Evolutionary conservation across 1,140 invertebrate species (phyloP), one percentile per base, ranked within the genome.

Genomic region (Lepidurus packardi): DNA sequence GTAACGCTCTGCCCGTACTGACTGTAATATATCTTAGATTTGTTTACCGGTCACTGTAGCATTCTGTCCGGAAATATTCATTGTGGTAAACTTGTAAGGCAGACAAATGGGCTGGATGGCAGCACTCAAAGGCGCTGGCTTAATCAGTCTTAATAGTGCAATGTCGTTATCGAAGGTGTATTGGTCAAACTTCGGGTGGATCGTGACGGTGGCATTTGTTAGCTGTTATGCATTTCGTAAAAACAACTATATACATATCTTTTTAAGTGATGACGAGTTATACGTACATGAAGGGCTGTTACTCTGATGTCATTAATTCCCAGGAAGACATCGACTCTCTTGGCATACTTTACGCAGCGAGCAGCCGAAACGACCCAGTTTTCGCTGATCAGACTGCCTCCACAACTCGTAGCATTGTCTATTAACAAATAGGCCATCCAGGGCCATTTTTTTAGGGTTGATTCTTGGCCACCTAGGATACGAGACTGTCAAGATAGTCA

Each of bases 81-180:
- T 81, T 3, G 75, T 80, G 0, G 80, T 73, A 79, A 86, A 88
- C 80, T 87, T 85, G 80, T 90, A 90, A 1, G 91, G 91, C 44
- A 93, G 82, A 84, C 92, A 93, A 24, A 87, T 89, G 0, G 90
- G 90, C 1, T 87, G 88, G 24, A 92, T 88, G 73, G 83, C 80
- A 0, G 84, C 82, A 47, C 82, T 87, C 80, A 87, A 92, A 7
- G 73, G 77, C 1, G 92, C 90, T 0, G 81, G 79, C 0, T 81
- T 79, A 1, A 76, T 44, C 0, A 89, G 83, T 65, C 83, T 85
- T 0, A 92, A 34, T 2, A 94, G 82, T 0, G 88, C 89, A 7
- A 93, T 88, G 81, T 93, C 92, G 80, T 90, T 84, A 78, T 86
- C 81, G n/a, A 0, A 84, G n/a, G n/a, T n/a, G n/a, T n/a, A n/a